phyloP scores from a whole-genome alignment of 2,888 invertebrate species.

The Eupithecia abbreviata region DNA sequence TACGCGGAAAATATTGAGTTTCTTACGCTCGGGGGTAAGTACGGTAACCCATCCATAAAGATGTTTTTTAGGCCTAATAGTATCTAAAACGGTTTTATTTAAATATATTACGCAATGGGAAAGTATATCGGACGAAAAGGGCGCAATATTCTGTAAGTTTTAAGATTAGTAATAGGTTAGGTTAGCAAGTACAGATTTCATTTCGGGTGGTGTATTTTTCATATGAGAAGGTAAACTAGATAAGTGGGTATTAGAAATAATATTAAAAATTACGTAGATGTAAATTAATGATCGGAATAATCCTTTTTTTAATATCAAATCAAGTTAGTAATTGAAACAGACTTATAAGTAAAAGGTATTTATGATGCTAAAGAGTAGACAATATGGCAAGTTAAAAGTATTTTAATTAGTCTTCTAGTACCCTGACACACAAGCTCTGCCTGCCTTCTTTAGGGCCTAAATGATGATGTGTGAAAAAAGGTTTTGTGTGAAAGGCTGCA shows the following conservation, averaged over 20 bases:
- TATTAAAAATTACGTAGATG: neutral
- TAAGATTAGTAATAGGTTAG: neutral
- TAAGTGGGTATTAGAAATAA: neutral
- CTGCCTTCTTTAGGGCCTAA: neutral
- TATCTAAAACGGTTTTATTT: neutral
- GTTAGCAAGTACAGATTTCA: neutral
- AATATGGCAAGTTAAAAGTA: neutral
- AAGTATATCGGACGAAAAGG: neutral
- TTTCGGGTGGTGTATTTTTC: neutral
- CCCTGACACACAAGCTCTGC: neutral
- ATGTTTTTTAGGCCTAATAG: neutral
- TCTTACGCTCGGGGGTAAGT: slow-evolving; percentile 46
- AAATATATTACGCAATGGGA: neutral
- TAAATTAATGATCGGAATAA: neutral
- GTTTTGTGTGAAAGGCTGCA: neutral
- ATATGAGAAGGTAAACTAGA: neutral
- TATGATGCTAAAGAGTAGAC: neutral
- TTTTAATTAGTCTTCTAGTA: neutral
- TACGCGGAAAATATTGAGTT: slow-evolving; percentile 60
- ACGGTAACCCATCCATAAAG: neutral
- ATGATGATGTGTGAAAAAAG: neutral
- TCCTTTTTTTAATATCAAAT: neutral
- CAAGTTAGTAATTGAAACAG: neutral
- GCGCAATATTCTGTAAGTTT: neutral
- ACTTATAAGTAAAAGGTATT: neutral